Evolutionary conservation across 2,797 vertebrate genomes (phyloP).

Genomic region (Otus scops): DNA sequence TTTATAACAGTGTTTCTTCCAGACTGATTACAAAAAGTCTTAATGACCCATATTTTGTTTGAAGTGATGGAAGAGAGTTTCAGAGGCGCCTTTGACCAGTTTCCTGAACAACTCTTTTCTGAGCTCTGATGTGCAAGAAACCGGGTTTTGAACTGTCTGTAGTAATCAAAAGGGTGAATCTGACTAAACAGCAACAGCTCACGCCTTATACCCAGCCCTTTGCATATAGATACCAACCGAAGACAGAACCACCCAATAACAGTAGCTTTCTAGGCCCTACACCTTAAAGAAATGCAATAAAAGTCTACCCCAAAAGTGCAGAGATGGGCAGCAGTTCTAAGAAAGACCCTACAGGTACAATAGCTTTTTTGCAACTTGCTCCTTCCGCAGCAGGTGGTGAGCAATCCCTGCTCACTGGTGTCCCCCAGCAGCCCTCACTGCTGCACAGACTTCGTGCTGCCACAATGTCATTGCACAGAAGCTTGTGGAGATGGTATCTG

Average conservation of each 20-base stretch:
- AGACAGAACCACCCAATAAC: neutral
- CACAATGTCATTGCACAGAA: neutral
- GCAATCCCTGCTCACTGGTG: fast-evolving
- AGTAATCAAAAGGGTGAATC: neutral
- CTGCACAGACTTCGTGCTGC: neutral
- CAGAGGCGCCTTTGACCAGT: neutral
- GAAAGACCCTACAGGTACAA: neutral
- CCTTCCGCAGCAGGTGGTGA: neutral
- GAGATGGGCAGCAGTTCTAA: fast-evolving
- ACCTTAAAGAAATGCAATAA: neutral
- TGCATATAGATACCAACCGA: neutral
- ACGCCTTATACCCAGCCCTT: neutral
- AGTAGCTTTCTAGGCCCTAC: neutral
- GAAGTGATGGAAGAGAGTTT: neutral
- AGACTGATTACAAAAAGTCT: neutral
- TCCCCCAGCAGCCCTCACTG: fast-evolving
- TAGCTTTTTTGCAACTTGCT: neutral
- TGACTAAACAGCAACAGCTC: neutral
- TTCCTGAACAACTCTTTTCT: neutral
- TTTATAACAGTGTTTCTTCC: neutral
- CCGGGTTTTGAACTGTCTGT: neutral
- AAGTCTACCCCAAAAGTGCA: neutral
- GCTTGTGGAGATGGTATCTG: neutral
- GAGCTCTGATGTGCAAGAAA: neutral
- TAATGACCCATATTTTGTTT: neutral